A percentile compares a stretch with the other conserved stretches of the same genome.
Conservation (phyloP, 2,797 vertebrate genomes). For the Melanogrammus aeglefinus region DNA sequence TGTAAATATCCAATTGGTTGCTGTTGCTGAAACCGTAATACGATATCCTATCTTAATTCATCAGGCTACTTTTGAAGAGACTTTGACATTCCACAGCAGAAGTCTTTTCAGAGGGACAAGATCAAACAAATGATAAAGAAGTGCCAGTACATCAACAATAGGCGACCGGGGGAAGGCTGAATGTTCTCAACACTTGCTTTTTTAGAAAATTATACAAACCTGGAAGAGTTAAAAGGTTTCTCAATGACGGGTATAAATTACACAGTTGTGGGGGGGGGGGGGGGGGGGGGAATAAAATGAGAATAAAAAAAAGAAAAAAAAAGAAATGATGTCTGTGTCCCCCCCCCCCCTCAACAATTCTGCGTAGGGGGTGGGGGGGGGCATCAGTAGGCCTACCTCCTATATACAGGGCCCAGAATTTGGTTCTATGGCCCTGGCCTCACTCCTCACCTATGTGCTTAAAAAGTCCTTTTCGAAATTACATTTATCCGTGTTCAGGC, state of each 20-base stretch:
- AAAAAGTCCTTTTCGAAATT: background rate
- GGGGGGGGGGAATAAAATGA: no score
- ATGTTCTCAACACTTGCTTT: background rate
- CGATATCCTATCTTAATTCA: background rate
- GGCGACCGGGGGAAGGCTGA: background rate
- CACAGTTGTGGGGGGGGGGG: no score
- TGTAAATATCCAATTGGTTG: background rate
- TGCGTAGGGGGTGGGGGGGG: no score
- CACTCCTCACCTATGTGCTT: background rate
- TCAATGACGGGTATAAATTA: background rate
- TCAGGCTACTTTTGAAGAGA: background rate
- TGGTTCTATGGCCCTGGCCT: no score
- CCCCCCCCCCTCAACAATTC: no score
- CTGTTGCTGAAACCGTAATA: background rate
- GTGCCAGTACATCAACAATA: no score
- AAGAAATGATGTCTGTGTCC: no score
- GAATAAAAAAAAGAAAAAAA: no score
- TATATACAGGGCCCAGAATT: no score
- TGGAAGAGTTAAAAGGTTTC: background rate
- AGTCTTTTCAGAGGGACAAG: background rate
- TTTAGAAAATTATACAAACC: background rate
- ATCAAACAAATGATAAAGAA: no score
- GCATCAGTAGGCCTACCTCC: no score
- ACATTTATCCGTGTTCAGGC: constrained; percentile 30
- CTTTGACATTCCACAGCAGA: background rate